phyloP scores from a whole-genome alignment of 2,888 invertebrate genomes.

The Mesorhabditis sp. region DNA sequence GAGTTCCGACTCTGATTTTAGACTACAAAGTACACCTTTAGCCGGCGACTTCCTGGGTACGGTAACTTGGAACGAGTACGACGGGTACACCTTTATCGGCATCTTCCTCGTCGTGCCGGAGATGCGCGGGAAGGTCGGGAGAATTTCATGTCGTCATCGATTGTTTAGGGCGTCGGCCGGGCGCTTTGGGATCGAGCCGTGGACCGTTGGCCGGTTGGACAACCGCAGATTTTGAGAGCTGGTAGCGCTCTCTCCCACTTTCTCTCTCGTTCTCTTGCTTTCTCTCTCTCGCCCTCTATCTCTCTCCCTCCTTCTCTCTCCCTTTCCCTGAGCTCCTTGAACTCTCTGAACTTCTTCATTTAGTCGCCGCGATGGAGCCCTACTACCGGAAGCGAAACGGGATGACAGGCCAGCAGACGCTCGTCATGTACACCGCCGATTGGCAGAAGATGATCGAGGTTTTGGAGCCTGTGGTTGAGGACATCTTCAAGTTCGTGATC shows the following conservation, averaged over 20 bases:
- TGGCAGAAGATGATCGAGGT: neutral
- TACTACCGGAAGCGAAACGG: neutral
- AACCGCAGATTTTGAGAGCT: constrained; percentile 2
- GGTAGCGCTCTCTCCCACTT: neutral
- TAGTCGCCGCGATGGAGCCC: neutral
- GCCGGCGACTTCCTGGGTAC: neutral
- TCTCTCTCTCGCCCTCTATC: too few species aligned
- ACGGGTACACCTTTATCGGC: neutral
- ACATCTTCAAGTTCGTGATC: too few species aligned
- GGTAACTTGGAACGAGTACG: constrained; percentile 1
- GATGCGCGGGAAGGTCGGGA: neutral
- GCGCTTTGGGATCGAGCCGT: neutral
- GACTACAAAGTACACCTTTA: neutral
- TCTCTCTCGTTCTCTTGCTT: too few species aligned
- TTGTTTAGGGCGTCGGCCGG: neutral
- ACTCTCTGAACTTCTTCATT: neutral
- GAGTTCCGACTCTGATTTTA: neutral
- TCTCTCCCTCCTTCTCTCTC: too few species aligned
- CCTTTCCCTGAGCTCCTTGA: neutral
- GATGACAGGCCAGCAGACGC: neutral
- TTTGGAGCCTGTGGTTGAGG: neutral
- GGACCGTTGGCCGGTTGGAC: neutral
- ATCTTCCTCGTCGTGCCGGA: neutral
- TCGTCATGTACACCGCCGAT: neutral
- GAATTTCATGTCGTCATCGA: neutral